A percentile compares a stretch with the other conserved stretches of the same genome.
Evolutionary conservation across 1,140 invertebrate genomes (phyloP).

Genomic region (Macrobrachium nipponense): DNA sequence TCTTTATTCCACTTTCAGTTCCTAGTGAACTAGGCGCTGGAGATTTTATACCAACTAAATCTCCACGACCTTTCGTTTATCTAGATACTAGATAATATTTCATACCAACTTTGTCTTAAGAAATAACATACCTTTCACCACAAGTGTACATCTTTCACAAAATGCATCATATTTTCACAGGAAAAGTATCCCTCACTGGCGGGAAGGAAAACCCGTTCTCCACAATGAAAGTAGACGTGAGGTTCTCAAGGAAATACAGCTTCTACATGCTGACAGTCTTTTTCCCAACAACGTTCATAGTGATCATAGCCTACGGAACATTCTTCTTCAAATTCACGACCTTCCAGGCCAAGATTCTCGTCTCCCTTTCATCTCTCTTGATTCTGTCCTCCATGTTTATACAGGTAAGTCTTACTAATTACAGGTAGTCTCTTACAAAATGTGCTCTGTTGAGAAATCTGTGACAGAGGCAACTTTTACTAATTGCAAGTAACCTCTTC

Average conservation of each 20-base stretch:
- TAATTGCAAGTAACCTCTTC: no score
- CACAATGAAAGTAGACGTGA: background rate
- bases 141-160: no score
- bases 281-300: conserved; percentile 10
- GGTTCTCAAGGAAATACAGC: background rate
- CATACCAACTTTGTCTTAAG: no score
- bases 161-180: background rate
- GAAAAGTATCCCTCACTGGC: background rate
- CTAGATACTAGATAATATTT: no score
- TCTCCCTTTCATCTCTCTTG: conserved; percentile 8
- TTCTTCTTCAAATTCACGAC: conserved; percentile 30
- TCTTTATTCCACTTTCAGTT: no score
- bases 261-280: conserved; percentile 20
- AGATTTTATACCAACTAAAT: background rate
- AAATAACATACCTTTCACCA: background rate
- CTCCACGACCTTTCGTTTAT: background rate
- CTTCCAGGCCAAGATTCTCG: conserved; percentile 21
- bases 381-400: conserved; percentile 13
- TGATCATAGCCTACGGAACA: conserved; percentile 20
- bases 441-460: no score
- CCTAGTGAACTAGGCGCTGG: no score
- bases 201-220: conserved; percentile 11
- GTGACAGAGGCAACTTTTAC: no score
- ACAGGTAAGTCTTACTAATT: background rate
- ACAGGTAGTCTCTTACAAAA: no score